phyloP scores from a whole-genome alignment of 2,888 invertebrate genomes.

The Chorisops tibialis region DNA sequence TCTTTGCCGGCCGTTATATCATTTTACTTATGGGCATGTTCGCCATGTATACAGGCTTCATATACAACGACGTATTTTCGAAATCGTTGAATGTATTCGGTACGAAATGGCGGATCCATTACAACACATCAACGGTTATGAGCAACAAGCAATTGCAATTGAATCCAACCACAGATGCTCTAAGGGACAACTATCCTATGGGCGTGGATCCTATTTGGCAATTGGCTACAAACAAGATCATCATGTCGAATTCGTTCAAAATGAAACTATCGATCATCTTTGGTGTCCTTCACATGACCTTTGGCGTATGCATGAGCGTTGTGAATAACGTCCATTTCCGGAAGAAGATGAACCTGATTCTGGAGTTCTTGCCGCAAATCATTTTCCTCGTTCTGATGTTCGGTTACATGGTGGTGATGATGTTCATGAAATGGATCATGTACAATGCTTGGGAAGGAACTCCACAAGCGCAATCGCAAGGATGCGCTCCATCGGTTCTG shows the following conservation, averaged over 20 bases:
- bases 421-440: constrained; percentile 86
- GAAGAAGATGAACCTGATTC: constrained; percentile 64
- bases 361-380: constrained; percentile 89
- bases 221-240: constrained; percentile 82
- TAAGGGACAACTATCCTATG: constrained; percentile 63
- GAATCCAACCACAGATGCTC: constrained; percentile 58
- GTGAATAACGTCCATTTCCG: constrained; percentile 72
- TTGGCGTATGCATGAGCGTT: constrained; percentile 82
- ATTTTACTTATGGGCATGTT: constrained; percentile 95
- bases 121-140: constrained; percentile 54
- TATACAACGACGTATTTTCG: constrained; percentile 97
- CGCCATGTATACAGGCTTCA: constrained; percentile 96
- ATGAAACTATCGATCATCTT: constrained; percentile 95
- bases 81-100: constrained; percentile 94
- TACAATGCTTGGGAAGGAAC: constrained; percentile 57
- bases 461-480: constrained; percentile 48
- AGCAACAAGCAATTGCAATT: constrained; percentile 56
- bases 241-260: constrained; percentile 92
- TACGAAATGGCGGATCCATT: constrained; percentile 71
- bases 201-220: constrained; percentile 81
- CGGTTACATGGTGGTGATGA: constrained; percentile 86
- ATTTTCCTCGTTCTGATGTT: constrained; percentile 85
- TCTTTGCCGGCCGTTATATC: constrained; percentile 97
- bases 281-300: constrained; percentile 91
- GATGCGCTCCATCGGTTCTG: constrained; percentile 71